Evolutionary conservation across 1,140 invertebrate species (phyloP).

Genomic region (Sarcophaga bullata): DNA sequence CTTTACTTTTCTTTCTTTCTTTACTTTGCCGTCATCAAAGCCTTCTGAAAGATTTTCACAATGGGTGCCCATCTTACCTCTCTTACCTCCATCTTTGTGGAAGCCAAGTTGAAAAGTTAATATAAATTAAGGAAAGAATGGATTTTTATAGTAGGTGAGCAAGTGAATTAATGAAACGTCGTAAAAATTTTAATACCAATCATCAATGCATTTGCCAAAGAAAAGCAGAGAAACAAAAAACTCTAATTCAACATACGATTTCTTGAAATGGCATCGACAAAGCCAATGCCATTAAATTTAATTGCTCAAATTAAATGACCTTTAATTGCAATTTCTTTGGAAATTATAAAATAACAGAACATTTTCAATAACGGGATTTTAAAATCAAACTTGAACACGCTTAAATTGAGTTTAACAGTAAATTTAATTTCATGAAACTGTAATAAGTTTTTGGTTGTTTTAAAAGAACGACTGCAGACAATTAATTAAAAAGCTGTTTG

Average conservation of each 20-base stretch:
- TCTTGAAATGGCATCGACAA: background rate
- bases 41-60: too few species aligned
- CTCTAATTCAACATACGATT: background rate
- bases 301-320: background rate
- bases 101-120: slow-evolving; percentile 32
- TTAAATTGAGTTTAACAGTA: too few species aligned
- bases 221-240: background rate
- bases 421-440: too few species aligned
- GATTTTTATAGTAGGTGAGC: background rate
- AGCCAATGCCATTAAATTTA: background rate
- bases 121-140: slow-evolving; percentile 28
- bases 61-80: too few species aligned
- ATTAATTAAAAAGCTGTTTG: too few species aligned
- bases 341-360: too few species aligned
- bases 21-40: background rate
- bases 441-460: too few species aligned
- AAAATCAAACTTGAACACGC: too few species aligned
- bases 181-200: slow-evolving; percentile 7
- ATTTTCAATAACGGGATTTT: too few species aligned
- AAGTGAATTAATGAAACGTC: slow-evolving; percentile 8
- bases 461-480: too few species aligned
- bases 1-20: background rate
- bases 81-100: background rate
- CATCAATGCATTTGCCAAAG: background rate
- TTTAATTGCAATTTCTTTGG: background rate